phyloP scores from a whole-genome alignment of 2,113 vertebrate species.

The Anseranas semipalmata region DNA sequence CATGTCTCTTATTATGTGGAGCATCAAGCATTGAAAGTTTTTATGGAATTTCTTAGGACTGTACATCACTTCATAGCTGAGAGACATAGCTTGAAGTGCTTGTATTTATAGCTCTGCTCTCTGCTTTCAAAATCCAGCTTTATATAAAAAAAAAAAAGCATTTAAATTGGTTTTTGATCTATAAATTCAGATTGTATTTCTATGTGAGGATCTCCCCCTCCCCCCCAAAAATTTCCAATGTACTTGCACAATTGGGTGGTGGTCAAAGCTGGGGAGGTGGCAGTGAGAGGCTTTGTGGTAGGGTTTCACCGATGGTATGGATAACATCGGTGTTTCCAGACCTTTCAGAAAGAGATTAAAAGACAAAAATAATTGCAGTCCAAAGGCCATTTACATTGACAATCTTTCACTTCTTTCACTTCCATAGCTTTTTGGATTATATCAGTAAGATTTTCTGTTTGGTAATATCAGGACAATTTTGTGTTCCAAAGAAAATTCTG shows the following conservation, averaged over 20 bases:
- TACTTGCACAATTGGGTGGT: not conserved
- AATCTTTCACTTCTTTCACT: not conserved
- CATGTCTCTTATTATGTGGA: not conserved
- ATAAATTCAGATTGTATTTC: not conserved
- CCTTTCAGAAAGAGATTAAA: not conserved
- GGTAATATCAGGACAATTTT: not conserved
- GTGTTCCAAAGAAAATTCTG: slow-evolving; percentile 15
- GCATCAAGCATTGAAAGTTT: not conserved
- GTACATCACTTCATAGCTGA: not conserved
- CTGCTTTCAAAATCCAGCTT: not conserved
- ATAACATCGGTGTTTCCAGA: not conserved
- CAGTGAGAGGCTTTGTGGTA: not conserved
- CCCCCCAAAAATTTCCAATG: not conserved
- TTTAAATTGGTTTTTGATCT: not conserved
- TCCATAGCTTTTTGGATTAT: not conserved
- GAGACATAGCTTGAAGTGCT: not conserved
- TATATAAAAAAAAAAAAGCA: too few species aligned
- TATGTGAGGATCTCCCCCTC: not conserved
- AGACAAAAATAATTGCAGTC: not conserved
- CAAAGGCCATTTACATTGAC: not conserved
- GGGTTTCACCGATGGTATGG: not conserved
- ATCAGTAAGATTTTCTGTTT: not conserved
- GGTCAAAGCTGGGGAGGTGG: not conserved
- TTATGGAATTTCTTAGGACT: not conserved
- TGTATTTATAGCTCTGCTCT: not conserved